Conservation (phyloP, 1,140 invertebrate species). For the Aphelenchoides avenae region DNA sequence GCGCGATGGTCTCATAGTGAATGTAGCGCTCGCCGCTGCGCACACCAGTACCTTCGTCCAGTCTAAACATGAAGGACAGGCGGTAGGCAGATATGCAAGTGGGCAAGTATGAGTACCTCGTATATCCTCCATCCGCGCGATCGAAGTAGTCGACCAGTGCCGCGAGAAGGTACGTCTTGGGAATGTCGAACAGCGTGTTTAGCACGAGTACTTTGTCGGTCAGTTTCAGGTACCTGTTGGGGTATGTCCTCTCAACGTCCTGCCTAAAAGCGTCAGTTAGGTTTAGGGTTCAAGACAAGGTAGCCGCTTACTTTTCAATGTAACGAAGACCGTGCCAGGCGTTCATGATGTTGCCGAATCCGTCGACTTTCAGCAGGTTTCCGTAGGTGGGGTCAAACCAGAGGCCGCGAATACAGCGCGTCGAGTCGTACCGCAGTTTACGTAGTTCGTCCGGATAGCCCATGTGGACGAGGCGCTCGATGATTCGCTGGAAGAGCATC, state of each 20-base stretch:
- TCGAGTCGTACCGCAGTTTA: constrained; percentile 91
- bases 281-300: no score
- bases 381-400: constrained; percentile 97
- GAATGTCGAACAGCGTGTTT: constrained; percentile 94
- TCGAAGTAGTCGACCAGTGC: constrained; percentile 93
- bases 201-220: constrained; percentile 70
- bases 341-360: constrained; percentile 87
- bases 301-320: constrained; percentile 88
- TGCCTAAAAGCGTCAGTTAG: constrained; percentile 68
- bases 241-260: constrained; percentile 91
- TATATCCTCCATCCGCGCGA: neutral
- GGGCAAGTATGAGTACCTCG: no score
- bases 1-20: constrained; percentile 59
- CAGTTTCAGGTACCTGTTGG: constrained; percentile 94
- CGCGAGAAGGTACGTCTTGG: constrained; percentile 90
- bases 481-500: constrained; percentile 88
- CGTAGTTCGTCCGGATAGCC: constrained; percentile 85
- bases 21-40: neutral
- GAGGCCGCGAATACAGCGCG: constrained; percentile 88
- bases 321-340: constrained; percentile 95
- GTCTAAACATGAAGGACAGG: no score
- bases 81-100: no score
- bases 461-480: constrained; percentile 79
- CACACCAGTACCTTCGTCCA: no score
- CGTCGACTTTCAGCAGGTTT: constrained; percentile 94